These are phyloP conservation scores for Rhea americana DNA, from an alignment of 2,113 vertebrate species.

Conservation along the genomic window DNA sequence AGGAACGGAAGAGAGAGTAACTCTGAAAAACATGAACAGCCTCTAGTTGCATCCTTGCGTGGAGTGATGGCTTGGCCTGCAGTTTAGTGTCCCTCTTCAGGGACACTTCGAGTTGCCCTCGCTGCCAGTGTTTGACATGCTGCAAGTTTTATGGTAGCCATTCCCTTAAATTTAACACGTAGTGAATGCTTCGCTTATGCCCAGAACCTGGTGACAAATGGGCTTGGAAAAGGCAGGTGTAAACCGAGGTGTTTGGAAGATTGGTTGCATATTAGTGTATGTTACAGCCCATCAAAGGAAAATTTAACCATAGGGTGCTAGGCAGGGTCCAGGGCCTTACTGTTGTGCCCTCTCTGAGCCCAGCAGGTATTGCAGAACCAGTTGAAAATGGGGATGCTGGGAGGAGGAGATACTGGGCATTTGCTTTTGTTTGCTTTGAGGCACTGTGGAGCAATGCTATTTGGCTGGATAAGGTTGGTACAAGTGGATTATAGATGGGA, in stretches of 20 bases:
- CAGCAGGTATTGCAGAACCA: neutral
- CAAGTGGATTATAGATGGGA: neutral
- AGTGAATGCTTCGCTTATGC: constrained; percentile 14
- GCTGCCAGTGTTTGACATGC: constrained; percentile 11
- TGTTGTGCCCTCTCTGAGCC: neutral
- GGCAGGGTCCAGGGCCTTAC: neutral
- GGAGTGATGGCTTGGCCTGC: neutral
- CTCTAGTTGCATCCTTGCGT: neutral
- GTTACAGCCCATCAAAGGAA: neutral
- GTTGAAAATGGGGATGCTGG: neutral
- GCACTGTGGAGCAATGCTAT: neutral
- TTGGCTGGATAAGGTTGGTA: accelerated
- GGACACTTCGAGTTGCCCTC: constrained; percentile 41
- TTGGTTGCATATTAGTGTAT: accelerated
- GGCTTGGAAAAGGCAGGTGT: constrained; percentile 10
- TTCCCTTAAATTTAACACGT: constrained; percentile 38
- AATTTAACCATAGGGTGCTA: accelerated
- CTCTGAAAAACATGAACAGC: neutral
- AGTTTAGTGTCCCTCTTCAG: neutral
- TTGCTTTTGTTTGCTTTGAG: neutral
- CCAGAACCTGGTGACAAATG: constrained; percentile 42
- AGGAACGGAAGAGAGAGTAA: constrained; percentile 34
- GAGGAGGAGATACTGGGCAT: neutral
- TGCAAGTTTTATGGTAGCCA: neutral
- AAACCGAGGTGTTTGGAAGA: neutral